Evolutionary conservation across 2,113 vertebrate species (phyloP), one percentile per base, ranked within the genome.

Genomic region (Calyptommatus sinebrachiatus): DNA sequence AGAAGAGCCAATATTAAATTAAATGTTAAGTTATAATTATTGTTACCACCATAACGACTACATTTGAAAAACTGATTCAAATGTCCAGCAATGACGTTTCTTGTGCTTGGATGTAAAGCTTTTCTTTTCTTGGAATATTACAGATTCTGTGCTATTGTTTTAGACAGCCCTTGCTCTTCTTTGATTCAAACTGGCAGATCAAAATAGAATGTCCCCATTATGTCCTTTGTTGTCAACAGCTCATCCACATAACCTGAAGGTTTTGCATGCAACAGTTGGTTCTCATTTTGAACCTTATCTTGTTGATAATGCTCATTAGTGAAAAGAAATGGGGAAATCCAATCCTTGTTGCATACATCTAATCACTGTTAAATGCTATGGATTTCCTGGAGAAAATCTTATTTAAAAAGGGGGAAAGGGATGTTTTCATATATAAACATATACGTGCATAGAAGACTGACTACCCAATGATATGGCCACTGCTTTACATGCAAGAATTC

Each of bases 111-210:
- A 67, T 66, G 75, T 84, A 22, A 41, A 41, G 22, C 72, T 62
- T 78, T 74, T 2, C 50, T 62, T 63, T 31, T 29, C 20, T 5
- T 53, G 7, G 24, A 0, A 29, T 45, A 7, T 45, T 62, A 21
- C 72, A 46, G 65, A 88, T 85, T 18, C 74, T 45, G 7, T 46
- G 26, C 16, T 46, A 12, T 70, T 81, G 84, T 63, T n/a, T 73
- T 75, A 81, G 81, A 71, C 72, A 73, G 53, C 83, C 81, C 65
- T 31, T 50, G 26, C 62, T 14, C 12, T 86, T 73, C 35, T 85
- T 71, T 91, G 86, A 91, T 88, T 86, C n/a, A 78, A 93, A 91
- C 73, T 85, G 92, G 89, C 90, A 91, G 68, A 80, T 89, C 50
- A 62, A 71, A 74, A 79, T 81, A 90, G 83, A 0, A 0, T 69